phyloP scores from a whole-genome alignment of 2,888 invertebrate species.

The Macaria notata region DNA sequence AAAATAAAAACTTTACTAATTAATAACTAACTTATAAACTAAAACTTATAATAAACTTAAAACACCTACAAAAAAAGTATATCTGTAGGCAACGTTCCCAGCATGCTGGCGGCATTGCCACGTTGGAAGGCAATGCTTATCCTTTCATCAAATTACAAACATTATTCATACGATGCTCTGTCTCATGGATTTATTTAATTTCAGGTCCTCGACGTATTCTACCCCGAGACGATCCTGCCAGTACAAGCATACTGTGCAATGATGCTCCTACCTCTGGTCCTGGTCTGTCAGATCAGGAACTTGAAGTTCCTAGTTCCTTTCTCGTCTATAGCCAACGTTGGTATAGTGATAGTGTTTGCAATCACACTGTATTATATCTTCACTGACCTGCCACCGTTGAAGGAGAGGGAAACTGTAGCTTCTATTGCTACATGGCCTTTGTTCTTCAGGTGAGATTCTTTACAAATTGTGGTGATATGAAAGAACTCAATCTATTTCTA shows the following conservation, averaged over 20 bases:
- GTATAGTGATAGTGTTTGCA: slow-evolving; percentile 88
- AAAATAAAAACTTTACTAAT: no score
- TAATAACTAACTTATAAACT: no score
- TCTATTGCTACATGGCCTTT: slow-evolving; percentile 86
- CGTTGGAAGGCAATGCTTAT: no score
- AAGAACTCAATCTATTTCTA: no score
- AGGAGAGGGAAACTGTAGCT: slow-evolving; percentile 73
- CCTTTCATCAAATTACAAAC: no score
- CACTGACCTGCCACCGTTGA: slow-evolving; percentile 64
- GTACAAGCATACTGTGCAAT: slow-evolving; percentile 85
- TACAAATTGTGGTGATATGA: no score
- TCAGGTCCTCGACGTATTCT: slow-evolving; percentile 78
- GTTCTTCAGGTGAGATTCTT: slow-evolving; percentile 85
- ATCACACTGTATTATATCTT: slow-evolving; percentile 93
- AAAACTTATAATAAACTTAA: no score
- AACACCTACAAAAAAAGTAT: no score
- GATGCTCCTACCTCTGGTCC: slow-evolving; percentile 85
- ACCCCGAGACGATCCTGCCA: slow-evolving; percentile 72
- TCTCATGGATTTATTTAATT: no score
- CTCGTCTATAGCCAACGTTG: slow-evolving; percentile 92
- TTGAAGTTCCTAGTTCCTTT: slow-evolving; percentile 94
- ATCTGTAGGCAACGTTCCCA: no score
- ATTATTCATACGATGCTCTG: no score
- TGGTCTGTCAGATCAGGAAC: slow-evolving; percentile 88
- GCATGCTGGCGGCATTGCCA: no score